Evolutionary conservation across 2,113 vertebrate genomes (phyloP).

Genomic region (Irena cyanogastra): DNA sequence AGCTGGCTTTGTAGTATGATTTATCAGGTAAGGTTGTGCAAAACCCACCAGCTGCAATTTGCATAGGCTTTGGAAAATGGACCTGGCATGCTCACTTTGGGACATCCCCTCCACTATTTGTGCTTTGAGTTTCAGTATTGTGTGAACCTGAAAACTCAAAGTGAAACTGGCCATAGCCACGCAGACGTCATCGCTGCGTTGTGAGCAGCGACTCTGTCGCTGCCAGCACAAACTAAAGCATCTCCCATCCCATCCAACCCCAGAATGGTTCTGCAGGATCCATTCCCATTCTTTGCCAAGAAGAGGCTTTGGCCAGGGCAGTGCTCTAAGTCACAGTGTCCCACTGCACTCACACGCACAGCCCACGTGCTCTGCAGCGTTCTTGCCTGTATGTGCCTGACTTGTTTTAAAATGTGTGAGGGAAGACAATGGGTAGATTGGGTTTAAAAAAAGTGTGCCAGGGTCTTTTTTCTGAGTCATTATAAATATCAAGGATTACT

Average conservation of each 20-base stretch:
- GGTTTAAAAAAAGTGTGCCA: neutral
- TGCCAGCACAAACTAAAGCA: neutral
- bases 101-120: constrained; percentile 22
- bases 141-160: constrained; percentile 21
- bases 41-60: neutral
- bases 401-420: neutral
- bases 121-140: constrained; percentile 23
- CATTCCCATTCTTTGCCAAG: neutral
- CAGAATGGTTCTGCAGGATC: neutral
- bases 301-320: neutral
- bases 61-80: constrained; percentile 30
- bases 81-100: neutral
- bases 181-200: neutral
- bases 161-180: neutral
- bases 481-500: neutral
- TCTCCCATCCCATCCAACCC: neutral
- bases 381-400: fast-evolving
- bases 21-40: neutral
- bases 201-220: neutral
- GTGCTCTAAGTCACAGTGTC: neutral
- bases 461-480: neutral
- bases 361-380: fast-evolving
- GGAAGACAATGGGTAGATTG: neutral
- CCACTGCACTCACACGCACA: fast-evolving
- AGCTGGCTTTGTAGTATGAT: neutral